Evolutionary conservation across 2,113 vertebrate species (phyloP).

Genomic region (Axis porcinus): DNA sequence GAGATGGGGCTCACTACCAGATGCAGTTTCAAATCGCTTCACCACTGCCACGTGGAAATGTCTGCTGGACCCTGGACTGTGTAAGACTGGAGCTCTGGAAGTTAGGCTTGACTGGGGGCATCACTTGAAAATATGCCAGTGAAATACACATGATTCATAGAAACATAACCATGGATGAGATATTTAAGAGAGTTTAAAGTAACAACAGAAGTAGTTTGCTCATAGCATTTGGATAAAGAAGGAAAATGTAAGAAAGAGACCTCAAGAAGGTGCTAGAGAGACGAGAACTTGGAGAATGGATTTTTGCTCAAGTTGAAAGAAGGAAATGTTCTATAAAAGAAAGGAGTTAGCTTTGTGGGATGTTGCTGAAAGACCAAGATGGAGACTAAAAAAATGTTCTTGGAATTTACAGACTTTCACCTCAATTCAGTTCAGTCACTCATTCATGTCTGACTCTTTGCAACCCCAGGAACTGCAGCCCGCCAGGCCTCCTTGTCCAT

Average conservation of each 20-base stretch:
- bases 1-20: neutral
- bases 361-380: neutral
- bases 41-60: neutral
- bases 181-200: neutral
- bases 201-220: neutral
- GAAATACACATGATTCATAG: neutral
- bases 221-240: neutral
- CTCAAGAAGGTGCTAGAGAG: neutral
- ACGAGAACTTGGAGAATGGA: neutral
- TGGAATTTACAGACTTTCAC: neutral
- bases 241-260: neutral
- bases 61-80: neutral
- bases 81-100: neutral
- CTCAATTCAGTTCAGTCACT: neutral
- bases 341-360: neutral
- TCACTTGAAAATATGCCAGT: neutral
- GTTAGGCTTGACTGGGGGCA: neutral
- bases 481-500: neutral
- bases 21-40: neutral
- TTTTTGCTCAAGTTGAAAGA: neutral
- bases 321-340: neutral
- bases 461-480: neutral
- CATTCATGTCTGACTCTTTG: rapidly evolving
- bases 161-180: neutral
- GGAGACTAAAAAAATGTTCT: neutral